Percentiles rank a stretch among this genome's conserved stretches.
Evolutionary conservation across 2,113 vertebrate genomes (phyloP).

Genomic region (Macrotus californicus): DNA sequence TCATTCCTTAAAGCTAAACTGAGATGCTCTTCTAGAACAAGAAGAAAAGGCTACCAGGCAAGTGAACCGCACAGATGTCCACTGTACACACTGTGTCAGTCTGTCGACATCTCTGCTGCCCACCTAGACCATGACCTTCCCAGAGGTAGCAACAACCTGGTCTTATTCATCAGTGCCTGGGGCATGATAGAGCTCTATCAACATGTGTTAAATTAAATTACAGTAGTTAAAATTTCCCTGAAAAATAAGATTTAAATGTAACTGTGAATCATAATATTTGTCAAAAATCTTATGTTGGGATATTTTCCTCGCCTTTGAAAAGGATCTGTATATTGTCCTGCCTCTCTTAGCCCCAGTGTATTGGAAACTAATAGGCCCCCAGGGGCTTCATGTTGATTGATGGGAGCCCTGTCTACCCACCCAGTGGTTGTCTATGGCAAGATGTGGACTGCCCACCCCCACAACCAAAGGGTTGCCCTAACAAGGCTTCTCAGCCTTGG

Average conservation of each 20-base stretch:
- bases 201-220: conserved; percentile 43
- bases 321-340: background rate
- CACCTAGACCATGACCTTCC: conserved; percentile 37
- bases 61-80: background rate
- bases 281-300: conserved; percentile 29
- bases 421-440: background rate
- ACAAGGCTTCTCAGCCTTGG: background rate
- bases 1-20: background rate
- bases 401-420: accelerated
- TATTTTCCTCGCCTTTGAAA: background rate
- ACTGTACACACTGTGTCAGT: background rate
- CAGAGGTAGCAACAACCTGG: background rate
- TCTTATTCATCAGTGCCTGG: conserved; percentile 39
- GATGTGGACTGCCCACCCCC: no score
- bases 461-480: background rate
- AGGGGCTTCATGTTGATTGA: background rate
- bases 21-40: background rate
- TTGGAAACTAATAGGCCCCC: background rate
- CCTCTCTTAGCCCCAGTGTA: background rate
- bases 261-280: conserved; percentile 55
- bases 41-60: background rate
- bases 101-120: background rate
- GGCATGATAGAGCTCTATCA: conserved; percentile 11
- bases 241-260: conserved; percentile 36
- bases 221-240: conserved; percentile 18